Percentiles rank a stretch among this genome's conserved stretches.
Evolutionary conservation across 2,797 vertebrate species (phyloP).

Genomic region (Clarias pachynema): DNA sequence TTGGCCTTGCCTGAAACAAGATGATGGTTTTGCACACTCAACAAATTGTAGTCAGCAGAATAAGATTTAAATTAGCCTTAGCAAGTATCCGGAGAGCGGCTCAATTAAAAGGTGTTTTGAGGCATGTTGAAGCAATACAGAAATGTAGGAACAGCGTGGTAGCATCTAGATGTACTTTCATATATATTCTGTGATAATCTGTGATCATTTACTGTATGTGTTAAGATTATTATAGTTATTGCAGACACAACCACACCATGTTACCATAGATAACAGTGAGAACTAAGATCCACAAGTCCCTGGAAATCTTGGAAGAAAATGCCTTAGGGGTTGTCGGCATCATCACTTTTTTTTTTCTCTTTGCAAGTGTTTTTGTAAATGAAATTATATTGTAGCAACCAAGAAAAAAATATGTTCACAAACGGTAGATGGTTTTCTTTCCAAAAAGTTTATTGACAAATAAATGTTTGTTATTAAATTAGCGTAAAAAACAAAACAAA

Average conservation of each 20-base stretch:
- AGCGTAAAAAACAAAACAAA: no score
- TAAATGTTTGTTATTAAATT: no score
- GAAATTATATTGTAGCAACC: no score
- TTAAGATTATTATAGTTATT: neutral
- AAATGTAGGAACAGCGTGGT: slow-evolving; percentile 5
- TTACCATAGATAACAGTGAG: neutral
- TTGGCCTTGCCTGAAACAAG: neutral
- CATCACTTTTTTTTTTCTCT: no score
- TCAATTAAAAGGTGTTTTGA: slow-evolving; percentile 33
- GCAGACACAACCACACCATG: neutral
- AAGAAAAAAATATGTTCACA: no score
- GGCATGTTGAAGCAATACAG: neutral
- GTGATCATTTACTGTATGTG: no score
- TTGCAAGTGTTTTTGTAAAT: no score
- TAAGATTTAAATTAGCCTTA: slow-evolving; percentile 23
- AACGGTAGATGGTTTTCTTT: neutral
- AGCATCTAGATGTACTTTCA: neutral
- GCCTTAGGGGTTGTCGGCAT: neutral
- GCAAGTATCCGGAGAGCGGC: neutral
- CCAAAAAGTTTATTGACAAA: neutral
- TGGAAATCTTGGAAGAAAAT: neutral
- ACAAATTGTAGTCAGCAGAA: neutral
- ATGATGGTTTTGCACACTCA: neutral
- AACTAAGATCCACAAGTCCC: neutral
- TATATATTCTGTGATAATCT: neutral